Evolutionary conservation across 2,113 vertebrate species (phyloP).

Genomic region (Ceratotherium simum): DNA sequence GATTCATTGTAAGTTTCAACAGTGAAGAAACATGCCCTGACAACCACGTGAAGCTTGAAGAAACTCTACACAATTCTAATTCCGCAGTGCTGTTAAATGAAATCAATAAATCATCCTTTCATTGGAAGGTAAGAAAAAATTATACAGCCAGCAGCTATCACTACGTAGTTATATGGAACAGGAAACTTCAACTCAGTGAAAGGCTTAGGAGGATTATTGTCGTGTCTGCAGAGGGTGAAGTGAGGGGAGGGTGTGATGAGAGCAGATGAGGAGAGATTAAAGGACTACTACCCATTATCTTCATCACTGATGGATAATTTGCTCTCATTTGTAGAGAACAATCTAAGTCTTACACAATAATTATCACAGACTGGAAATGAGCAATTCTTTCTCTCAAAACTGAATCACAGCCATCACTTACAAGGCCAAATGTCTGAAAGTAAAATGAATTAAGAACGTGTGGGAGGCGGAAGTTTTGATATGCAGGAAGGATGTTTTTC

Average conservation of each 20-base stretch:
- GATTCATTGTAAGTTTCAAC: not conserved
- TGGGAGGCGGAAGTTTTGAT: not conserved
- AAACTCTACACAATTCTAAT: not conserved
- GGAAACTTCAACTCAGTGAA: not conserved
- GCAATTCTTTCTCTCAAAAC: conserved; percentile 37
- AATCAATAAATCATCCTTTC: conserved; percentile 31
- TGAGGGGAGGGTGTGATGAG: not conserved
- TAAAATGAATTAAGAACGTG: not conserved
- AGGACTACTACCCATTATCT: not conserved
- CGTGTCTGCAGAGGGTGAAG: not conserved
- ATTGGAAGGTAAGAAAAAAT: not conserved
- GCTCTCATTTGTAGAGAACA: conserved; percentile 10
- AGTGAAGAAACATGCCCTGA: not conserved
- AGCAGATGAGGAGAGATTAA: not conserved
- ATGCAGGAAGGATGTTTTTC: not conserved
- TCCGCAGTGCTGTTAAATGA: not conserved
- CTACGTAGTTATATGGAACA: not conserved
- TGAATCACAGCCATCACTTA: conserved; percentile 35
- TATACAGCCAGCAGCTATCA: not conserved
- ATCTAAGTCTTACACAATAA: conserved; percentile 38
- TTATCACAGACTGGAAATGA: conserved; percentile 53
- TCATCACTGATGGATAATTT: conserved; percentile 31
- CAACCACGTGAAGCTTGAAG: not conserved
- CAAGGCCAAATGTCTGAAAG: conserved; percentile 8
- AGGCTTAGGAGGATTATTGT: not conserved